These are phyloP conservation scores for Pseudochromis fuscus DNA, from an alignment of 2,797 vertebrate genomes.

Conservation along the genomic window DNA sequence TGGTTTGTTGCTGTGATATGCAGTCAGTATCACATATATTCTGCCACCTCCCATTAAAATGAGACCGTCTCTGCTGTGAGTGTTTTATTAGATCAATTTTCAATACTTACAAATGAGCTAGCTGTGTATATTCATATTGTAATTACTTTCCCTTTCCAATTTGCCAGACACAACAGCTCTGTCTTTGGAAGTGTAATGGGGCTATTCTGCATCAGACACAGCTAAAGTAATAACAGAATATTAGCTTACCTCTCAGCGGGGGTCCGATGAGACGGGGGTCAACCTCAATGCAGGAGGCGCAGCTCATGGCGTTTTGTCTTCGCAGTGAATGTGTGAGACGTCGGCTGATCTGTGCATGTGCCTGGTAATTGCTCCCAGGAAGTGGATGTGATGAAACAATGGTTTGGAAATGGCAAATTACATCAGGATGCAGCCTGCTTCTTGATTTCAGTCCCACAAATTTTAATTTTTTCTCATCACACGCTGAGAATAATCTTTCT, in stretches of 20 bases:
- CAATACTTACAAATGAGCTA: slow-evolving; percentile 62
- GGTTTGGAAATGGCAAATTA: slow-evolving; percentile 21
- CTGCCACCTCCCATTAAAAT: slow-evolving; percentile 52
- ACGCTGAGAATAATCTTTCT: slow-evolving; percentile 3
- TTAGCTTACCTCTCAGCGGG: slow-evolving; percentile 70
- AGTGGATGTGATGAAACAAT: slow-evolving; percentile 49
- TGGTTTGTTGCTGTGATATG: neutral
- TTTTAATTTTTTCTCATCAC: slow-evolving; percentile 30
- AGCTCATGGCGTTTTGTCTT: slow-evolving; percentile 50
- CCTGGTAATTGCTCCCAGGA: slow-evolving; percentile 52
- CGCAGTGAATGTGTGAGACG: slow-evolving; percentile 42
- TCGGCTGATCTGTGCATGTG: slow-evolving; percentile 38
- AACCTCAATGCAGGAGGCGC: slow-evolving; percentile 52
- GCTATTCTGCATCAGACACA: slow-evolving; percentile 66
- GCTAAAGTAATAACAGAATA: slow-evolving; percentile 75
- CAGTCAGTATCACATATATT: slow-evolving; percentile 21
- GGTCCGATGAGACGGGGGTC: slow-evolving; percentile 54
- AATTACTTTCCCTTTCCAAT: slow-evolving; percentile 74
- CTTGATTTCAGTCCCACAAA: slow-evolving; percentile 35
- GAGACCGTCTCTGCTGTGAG: slow-evolving; percentile 42
- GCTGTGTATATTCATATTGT: slow-evolving; percentile 49
- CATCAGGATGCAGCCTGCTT: slow-evolving; percentile 24
- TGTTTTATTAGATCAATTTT: slow-evolving; percentile 70
- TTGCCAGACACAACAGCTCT: slow-evolving; percentile 66
- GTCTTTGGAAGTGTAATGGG: slow-evolving; percentile 66